These are phyloP conservation scores for Anseranas semipalmata DNA, from an alignment of 2,113 vertebrate genomes.

Conservation along the genomic window DNA sequence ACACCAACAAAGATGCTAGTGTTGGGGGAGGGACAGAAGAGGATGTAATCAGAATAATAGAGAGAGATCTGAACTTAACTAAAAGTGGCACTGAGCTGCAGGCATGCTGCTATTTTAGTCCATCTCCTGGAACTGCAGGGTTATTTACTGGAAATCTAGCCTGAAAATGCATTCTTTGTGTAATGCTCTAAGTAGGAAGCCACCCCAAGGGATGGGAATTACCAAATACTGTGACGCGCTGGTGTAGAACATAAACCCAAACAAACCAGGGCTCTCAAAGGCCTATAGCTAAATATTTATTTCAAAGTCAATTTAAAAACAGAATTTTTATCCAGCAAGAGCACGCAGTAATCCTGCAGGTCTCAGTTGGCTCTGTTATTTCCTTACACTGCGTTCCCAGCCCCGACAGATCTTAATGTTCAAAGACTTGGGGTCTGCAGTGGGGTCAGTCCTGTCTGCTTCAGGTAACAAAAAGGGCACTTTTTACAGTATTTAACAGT, in stretches of 20 bases:
- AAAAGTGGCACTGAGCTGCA: constrained; percentile 5
- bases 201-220: constrained; percentile 56
- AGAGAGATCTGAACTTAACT: constrained; percentile 6
- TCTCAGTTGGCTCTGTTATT: not conserved
- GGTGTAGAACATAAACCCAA: constrained; percentile 58
- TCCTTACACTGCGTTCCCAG: not conserved
- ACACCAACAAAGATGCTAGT: not conserved
- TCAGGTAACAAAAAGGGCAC: not conserved
- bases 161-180: constrained; percentile 63
- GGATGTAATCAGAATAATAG: not conserved
- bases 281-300: constrained; percentile 71
- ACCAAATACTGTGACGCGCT: constrained; percentile 49
- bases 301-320: constrained; percentile 46
- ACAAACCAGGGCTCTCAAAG: constrained; percentile 61
- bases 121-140: constrained; percentile 48
- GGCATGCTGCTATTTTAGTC: constrained; percentile 51
- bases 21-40: not conserved
- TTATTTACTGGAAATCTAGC: constrained; percentile 70
- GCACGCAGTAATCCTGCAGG: constrained; percentile 14
- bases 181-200: constrained; percentile 42
- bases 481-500: not conserved
- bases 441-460: not conserved
- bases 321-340: constrained; percentile 25
- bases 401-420: not conserved
- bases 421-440: not conserved